phyloP scores from a whole-genome alignment of 2,888 invertebrate genomes.

The Tetranychus truncatus region DNA sequence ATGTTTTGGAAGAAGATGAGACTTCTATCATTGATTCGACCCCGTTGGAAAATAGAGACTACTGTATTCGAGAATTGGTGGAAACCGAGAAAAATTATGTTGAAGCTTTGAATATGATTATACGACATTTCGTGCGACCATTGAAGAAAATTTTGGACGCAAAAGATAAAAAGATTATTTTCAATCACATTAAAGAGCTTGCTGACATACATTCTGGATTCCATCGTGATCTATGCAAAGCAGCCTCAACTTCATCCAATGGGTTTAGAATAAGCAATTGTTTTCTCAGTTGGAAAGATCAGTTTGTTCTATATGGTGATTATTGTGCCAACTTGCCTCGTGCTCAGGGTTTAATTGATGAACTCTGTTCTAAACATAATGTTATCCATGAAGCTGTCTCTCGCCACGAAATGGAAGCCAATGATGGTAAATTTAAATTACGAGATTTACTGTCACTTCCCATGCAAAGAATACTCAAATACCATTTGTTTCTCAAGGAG shows the following conservation, averaged over 20 bases:
- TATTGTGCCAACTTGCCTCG: slow-evolving; percentile 82
- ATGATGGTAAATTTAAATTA: slow-evolving; percentile 80
- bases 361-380: slow-evolving; percentile 48
- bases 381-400: slow-evolving; percentile 45
- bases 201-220: slow-evolving; percentile 69
- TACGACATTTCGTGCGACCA: slow-evolving; percentile 35
- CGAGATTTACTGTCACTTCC: slow-evolving; percentile 90
- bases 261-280: slow-evolving; percentile 34
- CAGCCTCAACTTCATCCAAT: slow-evolving; percentile 30
- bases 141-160: slow-evolving; percentile 48
- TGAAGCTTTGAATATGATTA: slow-evolving; percentile 68
- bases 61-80: slow-evolving; percentile 55
- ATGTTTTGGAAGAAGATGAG: neutral
- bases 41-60: slow-evolving; percentile 61
- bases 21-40: neutral
- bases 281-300: slow-evolving; percentile 73
- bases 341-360: slow-evolving; percentile 69
- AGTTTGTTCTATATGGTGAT: slow-evolving; percentile 77
- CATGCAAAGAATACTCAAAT: slow-evolving; percentile 93
- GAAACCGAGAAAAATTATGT: slow-evolving; percentile 95
- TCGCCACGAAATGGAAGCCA: slow-evolving; percentile 81
- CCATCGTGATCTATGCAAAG: slow-evolving; percentile 56
- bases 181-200: slow-evolving; percentile 72
- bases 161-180: slow-evolving; percentile 59
- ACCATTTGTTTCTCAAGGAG: slow-evolving; percentile 69